phyloP scores from a whole-genome alignment of 2,797 vertebrate species.

The Nyctalus aviator region DNA sequence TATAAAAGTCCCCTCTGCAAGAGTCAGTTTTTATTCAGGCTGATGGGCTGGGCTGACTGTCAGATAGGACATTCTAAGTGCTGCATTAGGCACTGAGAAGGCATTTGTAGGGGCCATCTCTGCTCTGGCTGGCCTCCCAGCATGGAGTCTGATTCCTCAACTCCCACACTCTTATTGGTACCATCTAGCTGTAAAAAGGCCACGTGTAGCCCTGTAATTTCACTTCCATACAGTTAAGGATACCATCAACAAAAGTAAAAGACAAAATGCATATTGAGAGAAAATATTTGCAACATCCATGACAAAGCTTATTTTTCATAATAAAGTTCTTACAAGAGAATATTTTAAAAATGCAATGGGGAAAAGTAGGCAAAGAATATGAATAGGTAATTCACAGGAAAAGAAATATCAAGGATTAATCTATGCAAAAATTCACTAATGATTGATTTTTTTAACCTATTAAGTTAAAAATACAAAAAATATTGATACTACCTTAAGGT shows the following conservation, averaged over 20 bases:
- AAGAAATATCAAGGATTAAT: neutral
- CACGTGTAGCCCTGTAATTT: neutral
- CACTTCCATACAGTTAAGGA: neutral
- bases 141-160: neutral
- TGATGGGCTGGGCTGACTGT: neutral
- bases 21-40: neutral
- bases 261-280: neutral
- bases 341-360: neutral
- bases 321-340: neutral
- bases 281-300: neutral
- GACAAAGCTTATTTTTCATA: neutral
- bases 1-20: neutral
- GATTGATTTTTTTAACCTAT: constrained; percentile 11
- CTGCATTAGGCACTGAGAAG: neutral
- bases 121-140: neutral
- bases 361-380: neutral
- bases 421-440: neutral
- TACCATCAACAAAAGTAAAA: neutral
- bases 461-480: constrained; percentile 40
- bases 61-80: neutral
- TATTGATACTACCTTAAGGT: neutral
- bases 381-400: neutral
- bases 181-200: neutral
- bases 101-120: neutral
- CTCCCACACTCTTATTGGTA: neutral